A percentile compares a stretch with the other conserved stretches of the same genome.
Conservation (phyloP, 2,797 vertebrate species). For the Periparus ater region DNA sequence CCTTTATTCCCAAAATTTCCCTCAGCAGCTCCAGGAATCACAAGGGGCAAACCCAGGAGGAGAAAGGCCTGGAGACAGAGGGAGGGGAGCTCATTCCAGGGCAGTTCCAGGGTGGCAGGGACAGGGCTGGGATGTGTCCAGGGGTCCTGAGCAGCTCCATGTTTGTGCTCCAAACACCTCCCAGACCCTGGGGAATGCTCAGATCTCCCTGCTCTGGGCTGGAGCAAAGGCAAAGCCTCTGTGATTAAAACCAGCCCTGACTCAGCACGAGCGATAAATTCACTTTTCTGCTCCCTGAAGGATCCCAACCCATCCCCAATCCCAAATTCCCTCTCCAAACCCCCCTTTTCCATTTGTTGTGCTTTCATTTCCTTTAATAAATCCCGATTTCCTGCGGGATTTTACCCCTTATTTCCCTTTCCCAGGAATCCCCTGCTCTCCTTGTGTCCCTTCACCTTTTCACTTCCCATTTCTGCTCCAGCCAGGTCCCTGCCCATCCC, state of each 20-base stretch:
- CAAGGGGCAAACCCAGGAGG: neutral
- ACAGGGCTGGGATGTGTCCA: neutral
- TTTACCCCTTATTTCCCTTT: neutral
- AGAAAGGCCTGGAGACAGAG: neutral
- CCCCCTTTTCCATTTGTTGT: neutral
- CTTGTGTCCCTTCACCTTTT: neutral
- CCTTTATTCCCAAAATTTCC: neutral
- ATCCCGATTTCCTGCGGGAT: neutral
- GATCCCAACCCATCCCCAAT: neutral
- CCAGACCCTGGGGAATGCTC: neutral
- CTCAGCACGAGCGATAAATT: neutral
- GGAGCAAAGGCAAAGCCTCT: neutral
- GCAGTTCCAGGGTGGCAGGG: rapidly evolving
- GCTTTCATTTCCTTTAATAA: too few species aligned
- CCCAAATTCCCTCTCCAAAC: neutral
- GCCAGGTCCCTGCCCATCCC: neutral
- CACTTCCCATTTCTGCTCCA: neutral
- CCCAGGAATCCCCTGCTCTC: neutral
- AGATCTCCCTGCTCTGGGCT: neutral
- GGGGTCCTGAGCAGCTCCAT: neutral
- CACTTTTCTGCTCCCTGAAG: neutral
- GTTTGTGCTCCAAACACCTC: neutral
- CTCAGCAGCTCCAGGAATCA: neutral
- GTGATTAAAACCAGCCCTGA: neutral
- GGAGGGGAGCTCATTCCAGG: neutral